phyloP scores from a whole-genome alignment of 2,797 vertebrate species.

The Poecilia velifera region DNA sequence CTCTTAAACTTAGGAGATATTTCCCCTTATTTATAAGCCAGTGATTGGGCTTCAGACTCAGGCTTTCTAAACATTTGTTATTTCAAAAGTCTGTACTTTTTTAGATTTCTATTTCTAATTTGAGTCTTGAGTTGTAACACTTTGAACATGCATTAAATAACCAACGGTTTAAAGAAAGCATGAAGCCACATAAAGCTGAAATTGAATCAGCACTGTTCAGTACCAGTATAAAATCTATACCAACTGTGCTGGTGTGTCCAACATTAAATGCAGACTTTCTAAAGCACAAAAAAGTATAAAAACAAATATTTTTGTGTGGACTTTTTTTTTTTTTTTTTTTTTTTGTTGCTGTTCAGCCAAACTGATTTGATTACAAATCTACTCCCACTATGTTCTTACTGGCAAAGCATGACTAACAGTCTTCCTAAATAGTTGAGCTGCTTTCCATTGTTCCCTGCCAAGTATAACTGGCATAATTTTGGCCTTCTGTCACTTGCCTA shows the following conservation, averaged over 20 bases:
- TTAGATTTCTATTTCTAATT: background rate
- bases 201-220: background rate
- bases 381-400: background rate
- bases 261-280: background rate
- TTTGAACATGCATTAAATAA: background rate
- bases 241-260: background rate
- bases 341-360: background rate
- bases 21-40: background rate
- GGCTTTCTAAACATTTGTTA: background rate
- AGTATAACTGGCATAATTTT: conserved; percentile 26
- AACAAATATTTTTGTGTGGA: background rate
- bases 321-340: background rate
- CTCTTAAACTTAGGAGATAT: background rate
- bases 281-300: background rate
- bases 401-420: background rate
- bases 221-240: background rate
- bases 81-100: background rate
- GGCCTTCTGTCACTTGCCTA: conserved; percentile 25
- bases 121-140: background rate
- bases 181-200: background rate
- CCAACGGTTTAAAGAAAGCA: background rate
- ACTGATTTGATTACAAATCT: background rate
- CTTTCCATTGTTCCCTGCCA: conserved; percentile 19
- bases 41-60: background rate
- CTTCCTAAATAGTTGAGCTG: conserved; percentile 7